These are phyloP conservation scores for Argyresthia goedartella DNA, from an alignment of 2,888 invertebrate species.

Conservation along the genomic window DNA sequence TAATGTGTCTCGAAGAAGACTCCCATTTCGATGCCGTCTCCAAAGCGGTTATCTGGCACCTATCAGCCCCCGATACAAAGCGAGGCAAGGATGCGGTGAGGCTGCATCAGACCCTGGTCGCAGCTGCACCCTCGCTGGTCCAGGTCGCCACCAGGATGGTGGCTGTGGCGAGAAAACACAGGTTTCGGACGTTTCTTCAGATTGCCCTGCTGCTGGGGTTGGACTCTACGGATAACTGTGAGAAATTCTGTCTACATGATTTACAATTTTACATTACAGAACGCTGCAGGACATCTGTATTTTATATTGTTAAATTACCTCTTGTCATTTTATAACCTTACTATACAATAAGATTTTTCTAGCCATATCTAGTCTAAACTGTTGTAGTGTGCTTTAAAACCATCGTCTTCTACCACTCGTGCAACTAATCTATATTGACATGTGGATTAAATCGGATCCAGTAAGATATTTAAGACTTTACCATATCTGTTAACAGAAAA, in stretches of 20 bases:
- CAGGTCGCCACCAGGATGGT: constrained; percentile 36
- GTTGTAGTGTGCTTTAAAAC: too few relatives aligned
- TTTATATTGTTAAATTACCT: too few relatives aligned
- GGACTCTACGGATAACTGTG: constrained; percentile 37
- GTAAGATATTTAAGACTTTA: too few relatives aligned
- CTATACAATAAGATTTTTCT: too few relatives aligned
- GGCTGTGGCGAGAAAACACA: constrained; percentile 23
- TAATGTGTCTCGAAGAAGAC: constrained; percentile 37
- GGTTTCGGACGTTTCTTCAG: constrained; percentile 34
- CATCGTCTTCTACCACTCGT: too few relatives aligned
- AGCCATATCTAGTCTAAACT: too few relatives aligned
- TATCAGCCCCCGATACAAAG: constrained; percentile 26
- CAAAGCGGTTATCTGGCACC: constrained; percentile 34
- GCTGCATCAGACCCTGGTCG: constrained; percentile 19
- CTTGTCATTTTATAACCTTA: too few relatives aligned
- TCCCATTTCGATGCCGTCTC: constrained; percentile 32
- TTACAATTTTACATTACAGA: background rate
- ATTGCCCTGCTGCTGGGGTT: constrained; percentile 37
- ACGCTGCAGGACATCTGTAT: too few relatives aligned
- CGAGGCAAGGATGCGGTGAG: constrained; percentile 19
- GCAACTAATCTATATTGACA: too few relatives aligned
- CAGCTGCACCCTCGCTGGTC: constrained; percentile 27
- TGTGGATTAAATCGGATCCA: too few relatives aligned
- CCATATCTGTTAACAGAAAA: too few relatives aligned
- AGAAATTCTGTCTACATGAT: constrained; percentile 11